Conservation (phyloP, 1,140 invertebrate genomes). For the Ceratosolen fusciceps region DNA sequence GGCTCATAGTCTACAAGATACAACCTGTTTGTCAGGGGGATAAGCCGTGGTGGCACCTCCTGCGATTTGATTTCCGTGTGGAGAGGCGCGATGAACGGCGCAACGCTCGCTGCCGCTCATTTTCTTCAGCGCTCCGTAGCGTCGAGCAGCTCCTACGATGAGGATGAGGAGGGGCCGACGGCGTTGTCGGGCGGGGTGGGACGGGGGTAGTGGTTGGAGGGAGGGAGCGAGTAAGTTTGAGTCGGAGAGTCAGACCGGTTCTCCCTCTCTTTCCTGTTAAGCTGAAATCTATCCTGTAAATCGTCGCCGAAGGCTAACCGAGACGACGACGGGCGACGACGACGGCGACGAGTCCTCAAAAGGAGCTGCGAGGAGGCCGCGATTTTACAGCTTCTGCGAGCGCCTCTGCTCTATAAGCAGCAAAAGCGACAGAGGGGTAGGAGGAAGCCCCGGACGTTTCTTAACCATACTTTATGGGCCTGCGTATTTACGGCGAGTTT, state of each 20-base stretch:
- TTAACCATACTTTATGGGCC: constrained; percentile 1
- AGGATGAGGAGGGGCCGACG: too few species aligned
- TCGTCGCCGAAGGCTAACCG: constrained; percentile 10
- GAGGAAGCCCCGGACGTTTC: constrained; percentile 10
- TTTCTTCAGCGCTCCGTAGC: constrained; percentile 11
- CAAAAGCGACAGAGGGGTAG: background rate
- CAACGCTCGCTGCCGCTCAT: background rate
- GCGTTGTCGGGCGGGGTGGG: too few species aligned
- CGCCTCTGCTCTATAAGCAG: background rate
- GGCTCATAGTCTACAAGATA: background rate
- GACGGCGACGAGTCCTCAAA: constrained; percentile 25
- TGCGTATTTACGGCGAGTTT: constrained; percentile 16
- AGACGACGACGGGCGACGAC: constrained; percentile 2
- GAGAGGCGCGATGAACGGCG: background rate
- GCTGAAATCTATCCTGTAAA: constrained; percentile 32
- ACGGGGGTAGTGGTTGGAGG: background rate
- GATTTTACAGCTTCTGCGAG: constrained; percentile 13
- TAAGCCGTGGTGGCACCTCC: too few species aligned
- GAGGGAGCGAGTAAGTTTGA: too few species aligned
- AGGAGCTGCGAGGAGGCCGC: background rate
- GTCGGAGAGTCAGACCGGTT: background rate
- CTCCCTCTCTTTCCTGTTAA: constrained; percentile 10
- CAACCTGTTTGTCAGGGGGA: constrained; percentile 12
- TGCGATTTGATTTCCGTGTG: constrained; percentile 14
- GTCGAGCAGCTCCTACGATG: too few species aligned